Evolutionary conservation across 1,140 invertebrate species (phyloP).

Genomic region (Drosophila lowei): DNA sequence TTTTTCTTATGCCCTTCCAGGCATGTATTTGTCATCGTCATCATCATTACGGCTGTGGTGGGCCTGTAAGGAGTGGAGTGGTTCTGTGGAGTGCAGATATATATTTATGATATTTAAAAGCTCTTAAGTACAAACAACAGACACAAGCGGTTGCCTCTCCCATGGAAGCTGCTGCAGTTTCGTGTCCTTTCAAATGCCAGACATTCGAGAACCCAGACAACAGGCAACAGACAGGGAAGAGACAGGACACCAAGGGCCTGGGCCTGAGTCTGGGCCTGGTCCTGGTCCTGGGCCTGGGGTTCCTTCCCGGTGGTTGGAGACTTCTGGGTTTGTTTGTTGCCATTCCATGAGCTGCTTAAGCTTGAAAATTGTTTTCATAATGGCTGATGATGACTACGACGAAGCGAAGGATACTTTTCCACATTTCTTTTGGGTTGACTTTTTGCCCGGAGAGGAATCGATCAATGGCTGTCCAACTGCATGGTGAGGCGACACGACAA

Average conservation of each 20-base stretch:
- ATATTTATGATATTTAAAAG: slow-evolving; percentile 82
- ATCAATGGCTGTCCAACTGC: slow-evolving; percentile 24
- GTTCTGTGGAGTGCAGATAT: slow-evolving; percentile 47
- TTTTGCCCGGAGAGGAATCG: slow-evolving; percentile 59
- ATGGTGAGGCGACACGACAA: neutral
- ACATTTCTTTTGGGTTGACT: slow-evolving; percentile 53
- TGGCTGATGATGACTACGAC: slow-evolving; percentile 27
- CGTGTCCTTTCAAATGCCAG: slow-evolving; percentile 73
- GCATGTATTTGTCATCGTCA: slow-evolving; percentile 78
- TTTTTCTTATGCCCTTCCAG: slow-evolving; percentile 65
- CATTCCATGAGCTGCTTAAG: slow-evolving; percentile 76
- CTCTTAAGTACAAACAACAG: slow-evolving; percentile 82
- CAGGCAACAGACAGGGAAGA: slow-evolving; percentile 27
- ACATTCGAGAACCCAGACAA: slow-evolving; percentile 23
- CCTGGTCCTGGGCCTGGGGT: slow-evolving; percentile 17
- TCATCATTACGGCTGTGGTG: slow-evolving; percentile 37
- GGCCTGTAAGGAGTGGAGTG: neutral
- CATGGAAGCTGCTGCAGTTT: slow-evolving; percentile 52
- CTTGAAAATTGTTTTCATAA: slow-evolving; percentile 82
- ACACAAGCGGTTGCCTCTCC: slow-evolving; percentile 53
- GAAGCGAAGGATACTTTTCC: slow-evolving; percentile 38
- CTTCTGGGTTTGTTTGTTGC: slow-evolving; percentile 23
- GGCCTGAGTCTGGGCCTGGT: neutral
- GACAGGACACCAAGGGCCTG: slow-evolving; percentile 13
- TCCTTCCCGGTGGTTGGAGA: slow-evolving; percentile 38